These are phyloP conservation scores for Melanotaenia parkinsoni DNA, from an alignment of 2,797 vertebrate species.

Conservation along the genomic window DNA sequence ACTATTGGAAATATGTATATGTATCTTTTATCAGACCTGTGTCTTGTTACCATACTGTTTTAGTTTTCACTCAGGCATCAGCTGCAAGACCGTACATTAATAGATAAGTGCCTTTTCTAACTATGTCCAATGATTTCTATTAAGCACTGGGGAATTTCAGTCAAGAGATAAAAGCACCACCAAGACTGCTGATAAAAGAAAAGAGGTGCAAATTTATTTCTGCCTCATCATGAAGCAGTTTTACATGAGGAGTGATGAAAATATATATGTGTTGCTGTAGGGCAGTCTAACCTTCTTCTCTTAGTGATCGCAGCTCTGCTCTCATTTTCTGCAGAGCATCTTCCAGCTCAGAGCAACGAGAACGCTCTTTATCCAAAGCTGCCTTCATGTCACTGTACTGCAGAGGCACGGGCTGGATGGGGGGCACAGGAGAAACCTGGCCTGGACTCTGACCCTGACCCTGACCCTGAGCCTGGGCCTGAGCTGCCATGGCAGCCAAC, in stretches of 20 bases:
- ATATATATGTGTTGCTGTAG: neutral
- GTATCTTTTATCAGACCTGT: neutral
- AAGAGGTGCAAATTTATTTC: neutral
- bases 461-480: conserved; percentile 71
- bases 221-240: too few species aligned
- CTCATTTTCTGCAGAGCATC: conserved; percentile 97
- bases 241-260: too few species aligned
- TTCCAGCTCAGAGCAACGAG: conserved; percentile 93
- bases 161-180: neutral
- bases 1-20: neutral
- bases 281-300: conserved; percentile 90
- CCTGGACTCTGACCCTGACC: conserved; percentile 64
- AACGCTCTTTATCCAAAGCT: conserved; percentile 96
- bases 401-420: conserved; percentile 90
- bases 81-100: neutral
- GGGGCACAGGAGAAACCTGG: conserved; percentile 69
- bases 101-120: neutral
- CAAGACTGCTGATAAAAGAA: neutral
- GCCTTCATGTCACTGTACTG: conserved; percentile 97
- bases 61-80: neutral
- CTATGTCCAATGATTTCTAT: neutral
- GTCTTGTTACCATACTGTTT: neutral
- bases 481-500: conserved; percentile 86
- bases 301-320: conserved; percentile 91
- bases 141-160: neutral